Conservation (phyloP, 2,888 invertebrate species). For the Acleris emargana region DNA sequence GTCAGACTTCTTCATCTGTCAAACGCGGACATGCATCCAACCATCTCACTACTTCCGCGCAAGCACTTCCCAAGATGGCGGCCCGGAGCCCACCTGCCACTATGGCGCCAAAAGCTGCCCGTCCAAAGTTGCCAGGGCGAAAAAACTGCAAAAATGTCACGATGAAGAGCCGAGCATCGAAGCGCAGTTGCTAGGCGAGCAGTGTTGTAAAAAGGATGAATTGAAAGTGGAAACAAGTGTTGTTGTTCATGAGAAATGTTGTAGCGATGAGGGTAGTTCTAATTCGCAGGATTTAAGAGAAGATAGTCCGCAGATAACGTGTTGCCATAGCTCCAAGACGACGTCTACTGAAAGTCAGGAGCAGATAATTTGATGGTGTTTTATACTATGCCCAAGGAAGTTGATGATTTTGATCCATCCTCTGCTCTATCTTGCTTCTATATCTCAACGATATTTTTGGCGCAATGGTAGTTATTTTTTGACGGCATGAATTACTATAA, state of each 20-base stretch:
- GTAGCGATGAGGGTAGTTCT: slow-evolving; percentile 45
- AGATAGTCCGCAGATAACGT: slow-evolving; percentile 69
- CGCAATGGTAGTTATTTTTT: too few relatives aligned
- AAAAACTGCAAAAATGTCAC: slow-evolving; percentile 53
- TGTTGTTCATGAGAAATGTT: slow-evolving; percentile 47
- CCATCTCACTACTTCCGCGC: slow-evolving; percentile 76
- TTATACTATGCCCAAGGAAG: too few relatives aligned
- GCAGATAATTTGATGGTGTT: slow-evolving; percentile 58
- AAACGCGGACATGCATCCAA: slow-evolving; percentile 73
- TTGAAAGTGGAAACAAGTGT: slow-evolving; percentile 44
- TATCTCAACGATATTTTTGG: too few relatives aligned
- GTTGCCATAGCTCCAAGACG: slow-evolving; percentile 60
- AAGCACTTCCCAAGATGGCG: slow-evolving; percentile 49
- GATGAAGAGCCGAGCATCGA: slow-evolving; percentile 65
- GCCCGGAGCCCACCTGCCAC: slow-evolving; percentile 54
- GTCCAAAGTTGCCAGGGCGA: slow-evolving; percentile 67
- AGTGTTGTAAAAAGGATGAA: slow-evolving; percentile 45
- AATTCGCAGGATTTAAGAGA: slow-evolving; percentile 51
- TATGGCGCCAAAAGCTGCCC: slow-evolving; percentile 74
- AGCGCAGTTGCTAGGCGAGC: slow-evolving; percentile 57
- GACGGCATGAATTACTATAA: too few relatives aligned
- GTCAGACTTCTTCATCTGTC: slow-evolving; percentile 71
- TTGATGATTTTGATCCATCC: too few relatives aligned
- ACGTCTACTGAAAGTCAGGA: slow-evolving; percentile 70
- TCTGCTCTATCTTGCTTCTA: too few relatives aligned